phyloP scores from a whole-genome alignment of 2,888 invertebrate species.

The Yponomeuta evonymella region DNA sequence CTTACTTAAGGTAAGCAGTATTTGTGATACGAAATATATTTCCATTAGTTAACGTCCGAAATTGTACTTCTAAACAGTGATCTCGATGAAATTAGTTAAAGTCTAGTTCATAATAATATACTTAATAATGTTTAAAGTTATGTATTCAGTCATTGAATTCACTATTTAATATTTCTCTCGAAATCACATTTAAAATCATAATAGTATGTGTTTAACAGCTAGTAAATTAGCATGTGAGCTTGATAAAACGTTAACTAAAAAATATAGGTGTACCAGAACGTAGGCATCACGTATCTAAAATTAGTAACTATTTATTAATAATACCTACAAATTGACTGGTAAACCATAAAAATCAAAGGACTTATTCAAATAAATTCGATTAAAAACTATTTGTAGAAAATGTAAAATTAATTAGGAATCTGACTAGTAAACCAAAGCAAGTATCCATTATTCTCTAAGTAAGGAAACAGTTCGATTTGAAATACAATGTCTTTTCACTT shows the following conservation, averaged over 20 bases:
- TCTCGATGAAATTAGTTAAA: not conserved
- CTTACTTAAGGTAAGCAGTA: not conserved
- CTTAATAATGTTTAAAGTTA: not conserved
- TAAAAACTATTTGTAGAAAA: constrained; percentile 8
- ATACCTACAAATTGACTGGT: constrained; percentile 10
- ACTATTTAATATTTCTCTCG: constrained; percentile 32
- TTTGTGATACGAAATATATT: not conserved
- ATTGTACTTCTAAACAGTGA: not conserved
- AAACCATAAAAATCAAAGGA: not conserved
- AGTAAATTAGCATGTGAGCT: too few species aligned
- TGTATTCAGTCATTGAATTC: not conserved
- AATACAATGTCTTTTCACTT: not conserved
- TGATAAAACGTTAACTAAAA: constrained; percentile 19
- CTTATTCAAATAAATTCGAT: constrained; percentile 2
- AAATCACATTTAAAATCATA: constrained; percentile 24
- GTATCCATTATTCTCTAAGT: not conserved
- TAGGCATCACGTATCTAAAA: not conserved
- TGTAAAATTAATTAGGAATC: constrained; percentile 45
- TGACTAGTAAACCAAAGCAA: constrained; percentile 59
- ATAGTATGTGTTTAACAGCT: too few species aligned
- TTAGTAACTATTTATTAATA: not conserved
- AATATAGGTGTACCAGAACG: not conserved
- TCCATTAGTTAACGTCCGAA: not conserved
- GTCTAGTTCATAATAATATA: not conserved
- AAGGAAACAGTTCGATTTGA: not conserved